Conservation (phyloP, 2,113 vertebrate genomes). For the Neogobius melanostomus region DNA sequence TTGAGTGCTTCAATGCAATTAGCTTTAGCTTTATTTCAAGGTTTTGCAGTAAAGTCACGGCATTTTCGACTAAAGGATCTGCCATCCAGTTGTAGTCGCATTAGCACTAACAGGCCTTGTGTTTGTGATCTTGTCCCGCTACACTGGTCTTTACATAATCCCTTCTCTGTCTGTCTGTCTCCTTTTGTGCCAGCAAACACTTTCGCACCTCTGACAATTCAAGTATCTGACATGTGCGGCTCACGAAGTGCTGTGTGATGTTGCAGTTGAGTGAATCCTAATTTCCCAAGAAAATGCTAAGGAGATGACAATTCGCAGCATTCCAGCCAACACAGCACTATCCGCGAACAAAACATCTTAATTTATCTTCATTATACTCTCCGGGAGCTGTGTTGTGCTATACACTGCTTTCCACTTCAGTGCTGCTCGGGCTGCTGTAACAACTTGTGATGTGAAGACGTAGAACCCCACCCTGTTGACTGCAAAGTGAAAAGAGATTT, state of each 20-base stretch:
- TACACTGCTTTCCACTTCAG: constrained; percentile 44
- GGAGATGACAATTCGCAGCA: constrained; percentile 51
- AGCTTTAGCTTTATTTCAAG: background rate
- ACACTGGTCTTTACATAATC: constrained; percentile 50
- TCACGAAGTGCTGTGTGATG: constrained; percentile 57
- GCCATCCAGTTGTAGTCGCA: background rate
- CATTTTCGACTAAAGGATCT: no score
- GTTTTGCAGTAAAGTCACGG: background rate
- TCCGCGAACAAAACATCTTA: constrained; percentile 58
- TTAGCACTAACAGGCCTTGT: background rate
- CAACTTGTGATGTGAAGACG: constrained; percentile 23
- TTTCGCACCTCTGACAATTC: constrained; percentile 43
- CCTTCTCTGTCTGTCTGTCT: constrained; percentile 26
- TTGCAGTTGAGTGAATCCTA: constrained; percentile 56
- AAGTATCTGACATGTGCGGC: constrained; percentile 57
- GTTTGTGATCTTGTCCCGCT: constrained; percentile 25
- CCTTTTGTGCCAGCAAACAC: constrained; percentile 28
- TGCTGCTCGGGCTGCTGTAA: constrained; percentile 23
- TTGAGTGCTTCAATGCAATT: background rate
- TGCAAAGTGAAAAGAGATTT: background rate
- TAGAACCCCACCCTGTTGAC: background rate
- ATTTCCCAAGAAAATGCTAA: constrained; percentile 59
- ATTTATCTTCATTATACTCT: constrained; percentile 74
- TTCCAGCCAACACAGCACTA: constrained; percentile 61
- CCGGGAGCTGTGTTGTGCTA: constrained; percentile 47